Evolutionary conservation across 2,797 vertebrate genomes (phyloP).

Genomic region (Hippoglossus hippoglossus): DNA sequence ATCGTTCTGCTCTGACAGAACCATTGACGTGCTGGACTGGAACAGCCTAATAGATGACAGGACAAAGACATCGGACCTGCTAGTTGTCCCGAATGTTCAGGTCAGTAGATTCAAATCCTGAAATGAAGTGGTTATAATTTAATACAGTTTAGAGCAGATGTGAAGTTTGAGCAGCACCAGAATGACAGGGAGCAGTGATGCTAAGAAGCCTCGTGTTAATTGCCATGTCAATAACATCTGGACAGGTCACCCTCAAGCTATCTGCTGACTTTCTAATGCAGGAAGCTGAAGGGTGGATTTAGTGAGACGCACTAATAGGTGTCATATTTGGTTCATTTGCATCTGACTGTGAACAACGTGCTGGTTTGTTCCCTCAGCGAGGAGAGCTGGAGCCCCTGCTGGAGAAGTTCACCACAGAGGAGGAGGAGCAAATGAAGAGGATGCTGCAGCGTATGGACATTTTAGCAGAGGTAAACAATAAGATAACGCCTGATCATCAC

Average conservation of each 20-base stretch:
- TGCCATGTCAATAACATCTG: not conserved
- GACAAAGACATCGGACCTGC: conserved; percentile 85
- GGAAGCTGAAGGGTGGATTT: conserved; percentile 8
- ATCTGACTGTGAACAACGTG: conserved; percentile 8
- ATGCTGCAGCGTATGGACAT: conserved; percentile 90
- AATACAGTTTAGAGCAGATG: not conserved
- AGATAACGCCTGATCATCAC: not conserved
- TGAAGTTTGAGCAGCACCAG: not conserved
- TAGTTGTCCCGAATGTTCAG: conserved; percentile 89
- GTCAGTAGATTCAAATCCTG: conserved; percentile 70
- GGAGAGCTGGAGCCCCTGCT: conserved; percentile 90
- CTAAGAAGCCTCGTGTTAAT: not conserved
- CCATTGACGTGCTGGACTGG: conserved; percentile 93
- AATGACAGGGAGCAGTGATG: not conserved
- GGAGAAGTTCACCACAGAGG: conserved; percentile 85
- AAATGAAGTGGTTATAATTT: not conserved
- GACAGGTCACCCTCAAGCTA: not conserved
- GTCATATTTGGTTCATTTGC: conserved; percentile 22
- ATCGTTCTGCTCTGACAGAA: conserved; percentile 73
- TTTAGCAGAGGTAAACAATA: conserved; percentile 85
- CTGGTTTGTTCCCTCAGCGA: conserved; percentile 75
- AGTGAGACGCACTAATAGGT: conserved; percentile 20
- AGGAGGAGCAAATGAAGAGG: conserved; percentile 91
- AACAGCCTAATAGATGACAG: conserved; percentile 87
- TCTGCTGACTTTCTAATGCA: conserved; percentile 9